Evolutionary conservation across 1,140 invertebrate genomes (phyloP).

Genomic region (Anadara kagoshimensis): DNA sequence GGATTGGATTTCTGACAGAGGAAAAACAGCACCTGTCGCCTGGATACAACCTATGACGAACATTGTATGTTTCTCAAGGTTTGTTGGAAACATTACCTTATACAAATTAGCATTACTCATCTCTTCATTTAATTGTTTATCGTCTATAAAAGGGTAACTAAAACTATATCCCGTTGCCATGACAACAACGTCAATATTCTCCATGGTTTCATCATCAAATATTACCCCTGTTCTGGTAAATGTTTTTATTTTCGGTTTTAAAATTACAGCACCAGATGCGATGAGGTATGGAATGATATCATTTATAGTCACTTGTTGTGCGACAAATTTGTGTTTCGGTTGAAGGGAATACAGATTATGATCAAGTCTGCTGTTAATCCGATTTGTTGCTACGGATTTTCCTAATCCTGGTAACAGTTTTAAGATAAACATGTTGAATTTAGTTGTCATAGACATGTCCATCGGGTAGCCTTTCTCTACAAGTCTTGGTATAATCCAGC

Average conservation of each 20-base stretch:
- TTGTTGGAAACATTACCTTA: conserved; percentile 74
- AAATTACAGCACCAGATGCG: conserved; percentile 71
- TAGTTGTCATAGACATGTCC: conserved; percentile 34
- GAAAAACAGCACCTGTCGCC: conserved; percentile 74
- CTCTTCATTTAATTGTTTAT: conserved; percentile 45
- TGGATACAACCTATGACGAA: conserved; percentile 76
- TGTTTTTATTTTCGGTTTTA: conserved; percentile 66
- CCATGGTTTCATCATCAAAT: conserved; percentile 71
- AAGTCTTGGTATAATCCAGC: conserved; percentile 73
- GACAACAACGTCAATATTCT: conserved; percentile 63
- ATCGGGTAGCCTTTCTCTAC: conserved; percentile 53
- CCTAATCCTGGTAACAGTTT: conserved; percentile 47
- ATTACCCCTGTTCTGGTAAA: conserved; percentile 65
- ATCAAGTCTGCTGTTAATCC: conserved; percentile 67
- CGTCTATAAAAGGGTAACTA: conserved; percentile 55
- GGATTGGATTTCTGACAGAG: conserved; percentile 57
- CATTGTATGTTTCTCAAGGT: conserved; percentile 62
- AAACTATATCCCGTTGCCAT: conserved; percentile 55
- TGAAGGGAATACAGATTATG: conserved; percentile 71
- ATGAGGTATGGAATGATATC: conserved; percentile 76
- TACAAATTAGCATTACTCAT: conserved; percentile 70
- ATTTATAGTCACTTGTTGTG: conserved; percentile 76
- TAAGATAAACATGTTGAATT: conserved; percentile 30
- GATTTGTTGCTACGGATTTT: conserved; percentile 11
- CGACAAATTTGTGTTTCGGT: conserved; percentile 72